These are phyloP conservation scores for Saccostrea echinata DNA, from an alignment of 1,140 invertebrate species.

Conservation along the genomic window DNA sequence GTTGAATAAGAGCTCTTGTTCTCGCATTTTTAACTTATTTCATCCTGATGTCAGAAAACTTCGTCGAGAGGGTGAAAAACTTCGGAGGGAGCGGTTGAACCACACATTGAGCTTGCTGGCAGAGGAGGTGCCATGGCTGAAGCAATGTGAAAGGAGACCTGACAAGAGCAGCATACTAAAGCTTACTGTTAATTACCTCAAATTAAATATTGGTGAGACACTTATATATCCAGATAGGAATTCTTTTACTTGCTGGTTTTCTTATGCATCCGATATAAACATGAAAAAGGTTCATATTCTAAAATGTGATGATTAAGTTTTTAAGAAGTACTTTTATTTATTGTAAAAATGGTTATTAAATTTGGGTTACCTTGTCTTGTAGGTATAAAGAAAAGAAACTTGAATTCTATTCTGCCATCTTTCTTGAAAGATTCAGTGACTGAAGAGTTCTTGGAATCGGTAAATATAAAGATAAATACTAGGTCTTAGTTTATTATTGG, in stretches of 20 bases:
- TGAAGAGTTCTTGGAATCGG: conserved; percentile 3
- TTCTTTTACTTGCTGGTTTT: too few species aligned
- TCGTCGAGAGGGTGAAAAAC: conserved; percentile 52
- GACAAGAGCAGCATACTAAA: conserved; percentile 56
- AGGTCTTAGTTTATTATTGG: too few species aligned
- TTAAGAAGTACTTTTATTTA: too few species aligned
- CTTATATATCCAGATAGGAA: too few species aligned
- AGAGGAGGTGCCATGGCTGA: conserved; percentile 55
- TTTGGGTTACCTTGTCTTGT: background rate
- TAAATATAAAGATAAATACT: background rate
- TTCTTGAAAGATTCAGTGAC: background rate
- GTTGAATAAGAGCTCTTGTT: too few species aligned
- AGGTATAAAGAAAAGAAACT: conserved; percentile 21
- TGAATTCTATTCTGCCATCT: background rate
- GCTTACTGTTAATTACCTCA: conserved; percentile 55
- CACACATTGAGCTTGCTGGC: conserved; percentile 33
- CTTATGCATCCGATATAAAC: too few species aligned
- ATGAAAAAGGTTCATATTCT: too few species aligned
- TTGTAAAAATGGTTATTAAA: background rate
- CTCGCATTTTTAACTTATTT: background rate
- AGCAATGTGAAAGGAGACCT: conserved; percentile 33
- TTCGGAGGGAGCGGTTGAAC: conserved; percentile 51
- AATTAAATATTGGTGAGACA: conserved; percentile 55
- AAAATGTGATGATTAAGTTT: too few species aligned
- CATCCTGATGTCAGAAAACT: conserved; percentile 33